Percentiles rank a stretch among this genome's conserved stretches.
Evolutionary conservation across 2,113 vertebrate genomes (phyloP).

Genomic region (Sander lucioperca): DNA sequence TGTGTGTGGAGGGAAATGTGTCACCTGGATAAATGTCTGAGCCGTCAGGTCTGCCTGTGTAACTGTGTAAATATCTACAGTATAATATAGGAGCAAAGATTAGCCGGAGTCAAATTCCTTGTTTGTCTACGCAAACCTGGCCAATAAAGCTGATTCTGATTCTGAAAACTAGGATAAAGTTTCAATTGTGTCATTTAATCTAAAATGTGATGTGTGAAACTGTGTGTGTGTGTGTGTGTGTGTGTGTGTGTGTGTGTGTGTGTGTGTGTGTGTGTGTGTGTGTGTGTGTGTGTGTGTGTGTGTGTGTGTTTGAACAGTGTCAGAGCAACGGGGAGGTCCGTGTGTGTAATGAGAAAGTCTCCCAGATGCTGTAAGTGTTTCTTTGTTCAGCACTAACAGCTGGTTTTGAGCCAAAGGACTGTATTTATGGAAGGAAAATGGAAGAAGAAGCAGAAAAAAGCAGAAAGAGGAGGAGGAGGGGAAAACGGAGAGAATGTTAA

Average conservation of each 20-base stretch:
- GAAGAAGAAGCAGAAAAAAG: conserved; percentile 57
- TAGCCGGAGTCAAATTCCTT: no score
- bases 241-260: no score
- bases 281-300: neutral
- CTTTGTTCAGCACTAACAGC: conserved; percentile 78
- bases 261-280: neutral
- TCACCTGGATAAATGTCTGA: conserved; percentile 71
- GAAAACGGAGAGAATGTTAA: conserved; percentile 34
- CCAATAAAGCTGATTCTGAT: no score
- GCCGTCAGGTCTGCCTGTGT: conserved; percentile 13
- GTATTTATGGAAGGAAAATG: conserved; percentile 74
- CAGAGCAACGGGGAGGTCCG: conserved; percentile 49
- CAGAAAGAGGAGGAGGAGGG: conserved; percentile 1
- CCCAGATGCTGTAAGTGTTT: conserved; percentile 64
- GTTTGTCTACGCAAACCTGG: no score
- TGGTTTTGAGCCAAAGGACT: conserved; percentile 69
- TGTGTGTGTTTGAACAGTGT: conserved; percentile 3
- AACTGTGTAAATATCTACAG: neutral
- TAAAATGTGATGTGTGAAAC: neutral
- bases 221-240: neutral
- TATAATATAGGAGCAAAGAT: no score
- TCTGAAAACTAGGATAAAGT: neutral
- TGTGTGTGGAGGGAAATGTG: conserved; percentile 52
- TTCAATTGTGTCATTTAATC: neutral
- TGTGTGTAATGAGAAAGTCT: conserved; percentile 65